Evolutionary conservation across 2,113 vertebrate species (phyloP), one percentile per base, ranked within the genome.

Genomic region (Trichomycterus rosablanca): DNA sequence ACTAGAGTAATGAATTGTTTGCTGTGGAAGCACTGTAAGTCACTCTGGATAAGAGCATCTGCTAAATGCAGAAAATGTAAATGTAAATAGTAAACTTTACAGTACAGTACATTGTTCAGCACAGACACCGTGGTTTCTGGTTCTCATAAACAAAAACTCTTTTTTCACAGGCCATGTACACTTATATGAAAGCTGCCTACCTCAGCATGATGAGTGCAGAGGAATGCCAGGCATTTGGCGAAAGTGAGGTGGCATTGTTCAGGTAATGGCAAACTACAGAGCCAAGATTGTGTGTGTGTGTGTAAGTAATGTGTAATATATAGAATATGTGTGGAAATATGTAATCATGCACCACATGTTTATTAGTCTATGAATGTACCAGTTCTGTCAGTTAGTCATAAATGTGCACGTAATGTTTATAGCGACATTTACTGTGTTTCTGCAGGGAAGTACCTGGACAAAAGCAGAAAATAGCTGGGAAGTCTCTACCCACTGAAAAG

Each of bases 401-500:
- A 26, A 12, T 16, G 2, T 32, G 48, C 18, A 10, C 50, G n/a
- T n/a, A n/a, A 20, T 35, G 30, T 59, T 44, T 19, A 20, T 53
- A 23, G 24, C 59, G 34, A 30, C 26, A 3, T 4, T 28, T 30
- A 28, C 7, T 50, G 15, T 60, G 26, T 37, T 61, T 52, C 42
- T 85, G 39, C 80, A 99, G 96, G 75, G 87, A 90, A 63, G 94
- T 99, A 24, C 90, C 91, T 35, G 86, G 84, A 32, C 80, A 98
- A 74, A 98, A 97, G 81, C 90, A 97, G 85, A 98, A 99, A 86
- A 97, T 98, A 60, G 96, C 96, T n/a, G 96, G 95, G 54, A 97
- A 98, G 72, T 99, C 95, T 67, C 81, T 99, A 61, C 95, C 95
- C 43, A 99, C 95, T 0, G 95, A 99, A 78, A 99, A 99, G 84